Conservation (phyloP, 2,797 vertebrate genomes). For the Spinus olivaceus region DNA sequence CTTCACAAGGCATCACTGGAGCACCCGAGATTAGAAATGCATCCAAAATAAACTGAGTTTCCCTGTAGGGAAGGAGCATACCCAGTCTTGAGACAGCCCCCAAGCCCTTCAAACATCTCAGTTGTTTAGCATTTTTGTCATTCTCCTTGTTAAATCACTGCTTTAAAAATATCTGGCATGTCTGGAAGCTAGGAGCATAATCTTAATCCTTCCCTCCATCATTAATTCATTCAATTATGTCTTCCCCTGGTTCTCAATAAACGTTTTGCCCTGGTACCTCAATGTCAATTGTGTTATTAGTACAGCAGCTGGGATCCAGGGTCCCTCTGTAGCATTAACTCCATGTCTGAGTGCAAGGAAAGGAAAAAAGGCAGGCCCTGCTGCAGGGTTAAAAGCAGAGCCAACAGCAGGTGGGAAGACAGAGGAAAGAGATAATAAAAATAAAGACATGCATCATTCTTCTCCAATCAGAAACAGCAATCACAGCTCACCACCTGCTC, state of each 20-base stretch:
- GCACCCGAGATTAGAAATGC: neutral
- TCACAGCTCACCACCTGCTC: conserved; percentile 46
- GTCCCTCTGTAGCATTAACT: neutral
- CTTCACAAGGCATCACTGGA: neutral
- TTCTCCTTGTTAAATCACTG: neutral
- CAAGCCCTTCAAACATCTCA: neutral
- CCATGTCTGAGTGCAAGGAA: neutral
- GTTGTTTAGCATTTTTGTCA: neutral
- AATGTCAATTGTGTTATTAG: neutral
- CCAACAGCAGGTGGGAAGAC: conserved; percentile 30
- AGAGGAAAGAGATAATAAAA: conserved; percentile 16
- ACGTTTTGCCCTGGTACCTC: neutral
- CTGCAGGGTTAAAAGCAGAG: neutral
- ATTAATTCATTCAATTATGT: neutral
- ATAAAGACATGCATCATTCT: neutral
- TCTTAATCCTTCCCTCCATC: neutral
- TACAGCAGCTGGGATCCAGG: neutral
- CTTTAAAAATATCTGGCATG: neutral
- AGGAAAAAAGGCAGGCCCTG: neutral
- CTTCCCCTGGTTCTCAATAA: neutral
- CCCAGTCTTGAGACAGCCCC: neutral
- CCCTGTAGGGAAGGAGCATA: neutral
- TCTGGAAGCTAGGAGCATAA: neutral
- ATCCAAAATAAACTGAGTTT: neutral
- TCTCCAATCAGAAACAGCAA: conserved; percentile 11